A percentile compares a stretch with the other conserved stretches of the same genome.
These are phyloP conservation scores for Philhelius pedissequus DNA, from an alignment of 2,888 invertebrate genomes.

Conservation along the genomic window DNA sequence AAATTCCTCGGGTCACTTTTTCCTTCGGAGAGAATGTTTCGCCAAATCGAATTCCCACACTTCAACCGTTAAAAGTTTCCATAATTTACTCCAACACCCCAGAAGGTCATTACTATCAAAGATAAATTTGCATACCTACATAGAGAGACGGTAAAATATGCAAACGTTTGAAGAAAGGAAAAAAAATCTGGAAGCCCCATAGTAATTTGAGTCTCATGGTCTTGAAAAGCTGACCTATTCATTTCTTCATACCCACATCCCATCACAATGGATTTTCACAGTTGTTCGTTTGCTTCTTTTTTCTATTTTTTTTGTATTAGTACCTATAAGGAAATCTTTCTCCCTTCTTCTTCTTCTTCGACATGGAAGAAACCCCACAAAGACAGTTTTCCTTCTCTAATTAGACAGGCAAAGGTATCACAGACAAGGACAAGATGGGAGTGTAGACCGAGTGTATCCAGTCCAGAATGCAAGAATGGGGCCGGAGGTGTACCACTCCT, in stretches of 20 bases:
- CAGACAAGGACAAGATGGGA: slow-evolving; percentile 14
- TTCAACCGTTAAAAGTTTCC: slow-evolving; percentile 18
- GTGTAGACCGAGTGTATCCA: not conserved
- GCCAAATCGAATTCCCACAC: slow-evolving; percentile 34
- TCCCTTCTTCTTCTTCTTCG: slow-evolving; percentile 4
- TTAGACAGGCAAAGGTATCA: slow-evolving; percentile 29
- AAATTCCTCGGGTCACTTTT: not conserved
- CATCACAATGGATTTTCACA: slow-evolving; percentile 28
- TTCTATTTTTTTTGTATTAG: not conserved
- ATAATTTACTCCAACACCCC: slow-evolving; percentile 27
- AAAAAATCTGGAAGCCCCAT: slow-evolving; percentile 33
- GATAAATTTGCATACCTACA: not conserved
- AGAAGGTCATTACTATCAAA: slow-evolving; percentile 22
- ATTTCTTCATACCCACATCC: slow-evolving; percentile 22
- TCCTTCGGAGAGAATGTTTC: slow-evolving; percentile 1
- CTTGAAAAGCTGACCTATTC: slow-evolving; percentile 52
- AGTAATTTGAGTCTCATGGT: slow-evolving; percentile 56
- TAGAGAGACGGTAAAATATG: not conserved
- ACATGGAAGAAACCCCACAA: slow-evolving; percentile 34
- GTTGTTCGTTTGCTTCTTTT: not conserved
- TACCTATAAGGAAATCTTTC: slow-evolving; percentile 17
- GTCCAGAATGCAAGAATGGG: slow-evolving; percentile 4
- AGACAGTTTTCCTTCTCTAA: slow-evolving; percentile 43
- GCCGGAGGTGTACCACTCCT: slow-evolving; percentile 10
- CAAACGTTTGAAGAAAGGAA: not conserved